Percentiles rank a stretch among this genome's conserved stretches.
Conservation (phyloP, 2,888 invertebrate genomes). For the Unio pictorum region DNA sequence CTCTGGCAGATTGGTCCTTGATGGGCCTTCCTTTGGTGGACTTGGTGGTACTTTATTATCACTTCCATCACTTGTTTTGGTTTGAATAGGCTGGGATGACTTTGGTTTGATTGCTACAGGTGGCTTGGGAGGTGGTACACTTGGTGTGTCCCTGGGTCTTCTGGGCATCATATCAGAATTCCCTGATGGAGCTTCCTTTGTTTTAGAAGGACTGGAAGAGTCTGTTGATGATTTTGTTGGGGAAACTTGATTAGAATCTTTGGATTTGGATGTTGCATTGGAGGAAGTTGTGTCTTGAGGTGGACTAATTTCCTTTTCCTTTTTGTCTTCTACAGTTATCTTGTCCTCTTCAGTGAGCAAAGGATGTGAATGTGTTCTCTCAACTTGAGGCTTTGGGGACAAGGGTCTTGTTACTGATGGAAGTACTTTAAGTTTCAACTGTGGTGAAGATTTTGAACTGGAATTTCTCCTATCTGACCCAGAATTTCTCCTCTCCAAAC, state of each 20-base stretch:
- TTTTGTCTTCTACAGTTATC: slow-evolving; percentile 1
- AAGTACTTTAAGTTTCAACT: slow-evolving; percentile 37
- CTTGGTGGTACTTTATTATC: slow-evolving; percentile 2
- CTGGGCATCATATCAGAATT: slow-evolving; percentile 23
- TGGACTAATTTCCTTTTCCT: not conserved
- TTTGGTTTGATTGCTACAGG: slow-evolving; percentile 34
- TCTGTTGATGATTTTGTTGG: slow-evolving; percentile 12
- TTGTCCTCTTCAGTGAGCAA: slow-evolving; percentile 5
- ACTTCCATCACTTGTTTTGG: slow-evolving; percentile 8
- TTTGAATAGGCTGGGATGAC: slow-evolving; percentile 10
- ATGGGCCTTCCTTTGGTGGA: slow-evolving; percentile 10
- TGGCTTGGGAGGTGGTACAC: slow-evolving; percentile 32
- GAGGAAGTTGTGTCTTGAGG: slow-evolving; percentile 1
- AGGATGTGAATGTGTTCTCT: slow-evolving; percentile 9
- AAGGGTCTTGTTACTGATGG: slow-evolving; percentile 20
- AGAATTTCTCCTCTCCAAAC: slow-evolving; percentile 12
- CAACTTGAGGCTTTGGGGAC: slow-evolving; percentile 21
- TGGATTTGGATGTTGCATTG: slow-evolving; percentile 5
- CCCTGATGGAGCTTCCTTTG: slow-evolving; percentile 1
- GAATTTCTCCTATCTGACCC: slow-evolving; percentile 22
- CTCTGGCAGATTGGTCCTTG: slow-evolving; percentile 19
- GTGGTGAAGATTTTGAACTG: slow-evolving; percentile 28
- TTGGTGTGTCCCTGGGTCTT: slow-evolving; percentile 24
- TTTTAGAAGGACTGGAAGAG: slow-evolving; percentile 17
- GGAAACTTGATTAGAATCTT: slow-evolving; percentile 1